A percentile compares a stretch with the other conserved stretches of the same genome.
These are phyloP conservation scores for Hydrotaea diabolus DNA, from an alignment of 2,888 invertebrate species.

Conservation along the genomic window DNA sequence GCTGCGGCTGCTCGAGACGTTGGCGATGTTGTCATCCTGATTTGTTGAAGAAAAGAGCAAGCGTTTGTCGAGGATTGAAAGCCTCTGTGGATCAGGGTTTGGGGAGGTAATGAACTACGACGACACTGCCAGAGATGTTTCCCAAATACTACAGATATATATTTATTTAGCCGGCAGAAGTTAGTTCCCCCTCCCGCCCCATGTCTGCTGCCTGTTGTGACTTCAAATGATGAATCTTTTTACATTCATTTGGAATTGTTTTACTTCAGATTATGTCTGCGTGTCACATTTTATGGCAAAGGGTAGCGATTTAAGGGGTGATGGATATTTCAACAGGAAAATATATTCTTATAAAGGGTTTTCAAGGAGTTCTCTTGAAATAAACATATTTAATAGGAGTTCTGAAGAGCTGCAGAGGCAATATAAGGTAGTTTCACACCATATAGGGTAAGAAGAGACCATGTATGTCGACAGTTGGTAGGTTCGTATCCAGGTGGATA, in stretches of 20 bases:
- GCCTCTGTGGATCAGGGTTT: not conserved
- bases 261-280: not conserved
- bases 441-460: too few species aligned
- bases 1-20: not conserved
- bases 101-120: slow-evolving; percentile 2
- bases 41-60: too few species aligned
- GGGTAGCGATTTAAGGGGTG: not conserved
- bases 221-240: slow-evolving; percentile 48
- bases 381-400: too few species aligned
- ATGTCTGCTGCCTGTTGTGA: not conserved
- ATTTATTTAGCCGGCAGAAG: not conserved
- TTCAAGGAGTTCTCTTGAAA: too few species aligned
- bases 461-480: too few species aligned
- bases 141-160: not conserved
- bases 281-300: not conserved
- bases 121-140: not conserved
- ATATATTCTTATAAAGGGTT: too few species aligned
- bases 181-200: not conserved
- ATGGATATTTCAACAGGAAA: not conserved
- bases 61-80: too few species aligned
- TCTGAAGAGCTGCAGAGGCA: too few species aligned
- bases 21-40: too few species aligned
- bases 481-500: too few species aligned
- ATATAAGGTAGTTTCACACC: too few species aligned
- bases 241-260: slow-evolving; percentile 44